Evolutionary conservation across 2,113 vertebrate species (phyloP), one percentile per base, ranked within the genome.

Genomic region (Ia io): DNA sequence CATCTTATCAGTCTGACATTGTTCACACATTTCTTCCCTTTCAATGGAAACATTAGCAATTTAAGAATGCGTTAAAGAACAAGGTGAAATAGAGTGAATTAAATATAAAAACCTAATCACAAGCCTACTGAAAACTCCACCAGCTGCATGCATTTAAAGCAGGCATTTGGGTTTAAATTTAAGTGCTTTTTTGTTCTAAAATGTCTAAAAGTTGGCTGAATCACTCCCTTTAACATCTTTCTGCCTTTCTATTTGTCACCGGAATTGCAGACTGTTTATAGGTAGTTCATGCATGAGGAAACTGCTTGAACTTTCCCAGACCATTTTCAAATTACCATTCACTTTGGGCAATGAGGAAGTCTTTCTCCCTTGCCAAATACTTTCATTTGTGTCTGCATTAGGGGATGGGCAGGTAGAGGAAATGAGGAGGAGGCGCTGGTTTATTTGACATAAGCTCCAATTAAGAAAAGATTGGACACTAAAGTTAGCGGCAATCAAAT

Each of bases 271-370:
- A 40, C 40, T 63, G 16, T 93, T 12, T 65, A 10, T 47, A 22
- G 20, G 61, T 40, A 82, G 53, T 22, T 89, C 51, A 53, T 20
- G 37, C 0, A 0, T 85, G 82, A 90, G 90, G 73, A 84, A 91
- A 65, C 59, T 30, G 20, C 78, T 86, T 85, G 35, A 94, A 47
- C 65, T 94, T 94, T 49, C 44, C 37, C 37, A 94, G 86, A 51
- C 73, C 59, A 42, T 78, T 87, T 93, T 95, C 79, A 95, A 92
- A 89, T 93, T 63, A 76, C 44, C 35, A 4, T 73, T 94, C 44
- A 47, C 51, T 88, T 84, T 76, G 51, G 67, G 14, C 84, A 82
- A 71, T 30, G 40, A 95, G 83, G 44, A 89, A 76, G 30, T 67
- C 78, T 79, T 84, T 93, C 40, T 86, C 49, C 11, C 14, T 86